phyloP scores from a whole-genome alignment of 2,113 vertebrate genomes.

The Phrynocephalus versicolor region DNA sequence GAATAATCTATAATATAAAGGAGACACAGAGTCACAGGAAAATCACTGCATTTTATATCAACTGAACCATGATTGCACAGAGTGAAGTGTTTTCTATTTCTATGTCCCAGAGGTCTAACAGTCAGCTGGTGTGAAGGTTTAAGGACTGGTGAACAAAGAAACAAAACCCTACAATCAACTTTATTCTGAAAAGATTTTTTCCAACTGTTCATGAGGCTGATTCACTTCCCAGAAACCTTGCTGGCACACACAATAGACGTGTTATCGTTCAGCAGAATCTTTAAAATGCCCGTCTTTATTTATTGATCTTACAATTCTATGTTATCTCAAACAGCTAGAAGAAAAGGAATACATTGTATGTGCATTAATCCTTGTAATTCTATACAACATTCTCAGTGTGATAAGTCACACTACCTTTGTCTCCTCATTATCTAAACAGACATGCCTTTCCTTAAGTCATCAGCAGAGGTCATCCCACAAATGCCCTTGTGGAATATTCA shows the following conservation, averaged over 20 bases:
- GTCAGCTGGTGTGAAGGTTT: slow-evolving; percentile 47
- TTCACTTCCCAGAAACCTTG: background rate
- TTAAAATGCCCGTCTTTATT: slow-evolving; percentile 70
- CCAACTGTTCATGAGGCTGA: slow-evolving; percentile 6
- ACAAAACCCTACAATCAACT: background rate
- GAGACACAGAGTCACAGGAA: background rate
- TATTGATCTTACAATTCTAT: slow-evolving; percentile 71
- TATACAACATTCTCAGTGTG: slow-evolving; percentile 51
- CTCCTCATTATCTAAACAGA: slow-evolving; percentile 79
- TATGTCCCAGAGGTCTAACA: slow-evolving; percentile 53
- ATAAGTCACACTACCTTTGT: slow-evolving; percentile 75
- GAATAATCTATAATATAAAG: background rate
- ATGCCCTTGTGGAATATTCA: slow-evolving; percentile 81
- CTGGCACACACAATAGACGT: background rate
- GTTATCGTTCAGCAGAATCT: slow-evolving; percentile 68
- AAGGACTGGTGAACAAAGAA: slow-evolving; percentile 36
- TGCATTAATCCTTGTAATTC: slow-evolving; percentile 74
- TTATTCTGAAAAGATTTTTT: slow-evolving; percentile 58
- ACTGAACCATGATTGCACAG: background rate
- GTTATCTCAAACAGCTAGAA: slow-evolving; percentile 70
- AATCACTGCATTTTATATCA: background rate
- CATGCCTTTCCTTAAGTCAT: slow-evolving; percentile 79
- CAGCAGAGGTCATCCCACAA: slow-evolving; percentile 78
- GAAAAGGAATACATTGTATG: slow-evolving; percentile 70
- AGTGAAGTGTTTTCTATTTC: background rate